Conservation (phyloP, 2,888 invertebrate genomes). For the Aleiodes testaceus region DNA sequence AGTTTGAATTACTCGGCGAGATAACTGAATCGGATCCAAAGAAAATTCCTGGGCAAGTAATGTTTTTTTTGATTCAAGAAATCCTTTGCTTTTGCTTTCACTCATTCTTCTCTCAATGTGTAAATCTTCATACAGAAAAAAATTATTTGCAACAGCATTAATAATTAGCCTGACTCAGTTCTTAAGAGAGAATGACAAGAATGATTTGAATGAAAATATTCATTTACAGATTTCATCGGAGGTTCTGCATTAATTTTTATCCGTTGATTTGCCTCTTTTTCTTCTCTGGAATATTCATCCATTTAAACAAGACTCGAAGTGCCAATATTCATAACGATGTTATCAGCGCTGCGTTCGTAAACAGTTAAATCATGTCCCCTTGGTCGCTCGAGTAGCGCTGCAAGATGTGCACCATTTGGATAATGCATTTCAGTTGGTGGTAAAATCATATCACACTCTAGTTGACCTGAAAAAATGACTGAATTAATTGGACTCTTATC, state of each 20-base stretch:
- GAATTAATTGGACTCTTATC: conserved; percentile 3
- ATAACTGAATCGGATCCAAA: too few relatives aligned
- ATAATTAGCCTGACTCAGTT: too few relatives aligned
- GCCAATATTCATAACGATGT: conserved; percentile 74
- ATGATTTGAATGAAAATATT: too few relatives aligned
- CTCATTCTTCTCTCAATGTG: too few relatives aligned
- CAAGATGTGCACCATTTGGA: conserved; percentile 62
- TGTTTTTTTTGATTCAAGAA: too few relatives aligned
- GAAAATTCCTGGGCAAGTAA: too few relatives aligned
- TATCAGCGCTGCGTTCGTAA: conserved; percentile 64
- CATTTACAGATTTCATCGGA: too few relatives aligned
- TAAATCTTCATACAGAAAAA: too few relatives aligned
- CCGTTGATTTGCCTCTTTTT: conserved; percentile 14
- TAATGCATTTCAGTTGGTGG: conserved; percentile 59
- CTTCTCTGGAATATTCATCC: conserved; percentile 8
- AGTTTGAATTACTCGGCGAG: too few relatives aligned
- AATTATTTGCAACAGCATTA: too few relatives aligned
- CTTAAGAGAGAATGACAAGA: too few relatives aligned
- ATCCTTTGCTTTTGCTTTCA: too few relatives aligned
- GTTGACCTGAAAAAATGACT: conserved; percentile 57
- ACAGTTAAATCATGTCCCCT: conserved; percentile 64
- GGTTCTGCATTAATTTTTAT: not conserved
- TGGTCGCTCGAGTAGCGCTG: conserved; percentile 63
- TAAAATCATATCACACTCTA: conserved; percentile 66
- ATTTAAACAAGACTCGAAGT: conserved; percentile 80